Evolutionary conservation across 2,888 invertebrate species (phyloP).

Genomic region (Tenthredo mesomela): DNA sequence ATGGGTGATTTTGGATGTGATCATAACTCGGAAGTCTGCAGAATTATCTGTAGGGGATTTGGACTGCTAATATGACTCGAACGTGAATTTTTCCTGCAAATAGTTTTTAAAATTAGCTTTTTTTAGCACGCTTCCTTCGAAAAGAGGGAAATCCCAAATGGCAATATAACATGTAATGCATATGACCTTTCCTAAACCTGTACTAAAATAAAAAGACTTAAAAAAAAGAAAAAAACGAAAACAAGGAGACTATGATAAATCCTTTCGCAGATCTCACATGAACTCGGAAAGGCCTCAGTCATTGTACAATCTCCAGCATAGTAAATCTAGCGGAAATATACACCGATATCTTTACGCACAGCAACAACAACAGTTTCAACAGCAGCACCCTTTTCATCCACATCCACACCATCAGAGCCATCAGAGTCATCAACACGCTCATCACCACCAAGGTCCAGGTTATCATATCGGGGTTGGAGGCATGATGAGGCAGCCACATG

Average conservation of each 20-base stretch:
- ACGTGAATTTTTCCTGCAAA: background rate
- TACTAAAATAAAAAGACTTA: background rate
- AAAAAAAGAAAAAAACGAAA: background rate
- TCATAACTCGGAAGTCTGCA: background rate
- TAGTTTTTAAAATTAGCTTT: background rate
- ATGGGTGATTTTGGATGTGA: background rate
- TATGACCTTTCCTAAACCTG: background rate
- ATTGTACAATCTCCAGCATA: conserved; percentile 81
- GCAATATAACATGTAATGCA: conserved; percentile 4
- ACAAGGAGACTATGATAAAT: conserved; percentile 18
- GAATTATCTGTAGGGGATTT: background rate
- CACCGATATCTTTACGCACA: conserved; percentile 77
- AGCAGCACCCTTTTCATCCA: conserved; percentile 77
- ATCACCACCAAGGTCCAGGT: conserved; percentile 58
- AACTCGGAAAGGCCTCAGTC: conserved; percentile 75
- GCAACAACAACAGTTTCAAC: conserved; percentile 80
- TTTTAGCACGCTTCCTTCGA: background rate
- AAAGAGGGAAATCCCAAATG: background rate
- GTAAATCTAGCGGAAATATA: conserved; percentile 87
- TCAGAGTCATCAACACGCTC: conserved; percentile 58
- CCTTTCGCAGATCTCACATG: conserved; percentile 66
- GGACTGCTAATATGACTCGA: background rate
- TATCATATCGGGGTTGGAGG: conserved; percentile 53
- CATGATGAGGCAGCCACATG: conserved; percentile 67
- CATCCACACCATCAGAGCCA: conserved; percentile 62